These are phyloP conservation scores for Gallinago media DNA, from an alignment of 2,113 vertebrate genomes.

Conservation along the genomic window DNA sequence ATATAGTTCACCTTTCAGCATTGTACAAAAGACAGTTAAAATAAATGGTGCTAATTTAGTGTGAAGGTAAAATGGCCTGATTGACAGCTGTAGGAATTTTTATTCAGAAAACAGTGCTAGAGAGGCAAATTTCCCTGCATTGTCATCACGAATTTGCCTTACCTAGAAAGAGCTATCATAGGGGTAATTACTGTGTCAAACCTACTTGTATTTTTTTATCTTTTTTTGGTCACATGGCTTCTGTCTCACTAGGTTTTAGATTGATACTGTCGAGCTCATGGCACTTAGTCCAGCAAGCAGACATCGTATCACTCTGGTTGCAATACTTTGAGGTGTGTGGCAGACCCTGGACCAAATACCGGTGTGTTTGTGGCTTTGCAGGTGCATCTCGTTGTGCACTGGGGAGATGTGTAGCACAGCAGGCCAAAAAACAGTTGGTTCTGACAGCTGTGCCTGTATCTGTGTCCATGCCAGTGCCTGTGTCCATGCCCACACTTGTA, in stretches of 20 bases:
- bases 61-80: constrained; percentile 20
- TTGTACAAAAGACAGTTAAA: constrained; percentile 42
- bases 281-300: neutral
- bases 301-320: neutral
- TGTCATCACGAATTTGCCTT: constrained; percentile 49
- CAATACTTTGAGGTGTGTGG: neutral
- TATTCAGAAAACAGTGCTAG: constrained; percentile 32
- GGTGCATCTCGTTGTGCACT: neutral
- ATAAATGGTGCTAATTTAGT: constrained; percentile 49
- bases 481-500: neutral
- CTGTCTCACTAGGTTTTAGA: neutral
- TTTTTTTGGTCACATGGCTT: neutral
- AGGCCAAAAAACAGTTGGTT: neutral
- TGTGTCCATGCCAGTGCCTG: neutral
- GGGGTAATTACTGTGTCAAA: constrained; percentile 48
- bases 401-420: neutral
- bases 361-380: fast-evolving
- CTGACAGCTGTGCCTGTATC: fast-evolving
- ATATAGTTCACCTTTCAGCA: neutral
- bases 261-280: fast-evolving
- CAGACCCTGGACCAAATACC: neutral
- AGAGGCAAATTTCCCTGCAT: constrained; percentile 25
- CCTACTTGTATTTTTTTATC: neutral
- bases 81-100: constrained; percentile 52
- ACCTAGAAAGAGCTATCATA: constrained; percentile 32